Percentiles rank a stretch among this genome's conserved stretches.
Conservation (phyloP, 2,113 vertebrate species). For the Ophthalmolycus amberensis region DNA sequence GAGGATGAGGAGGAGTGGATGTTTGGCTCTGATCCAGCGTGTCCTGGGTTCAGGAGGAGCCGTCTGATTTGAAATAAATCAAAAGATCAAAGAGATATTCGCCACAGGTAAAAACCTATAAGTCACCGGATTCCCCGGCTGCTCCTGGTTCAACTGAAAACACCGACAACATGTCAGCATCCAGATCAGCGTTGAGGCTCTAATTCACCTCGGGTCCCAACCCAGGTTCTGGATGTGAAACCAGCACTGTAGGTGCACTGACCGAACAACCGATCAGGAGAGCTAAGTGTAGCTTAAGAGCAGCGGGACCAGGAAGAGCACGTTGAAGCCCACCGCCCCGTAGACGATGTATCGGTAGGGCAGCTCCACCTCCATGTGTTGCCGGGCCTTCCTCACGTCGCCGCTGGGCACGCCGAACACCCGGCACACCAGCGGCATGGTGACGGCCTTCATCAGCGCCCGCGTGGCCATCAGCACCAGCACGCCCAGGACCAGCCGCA, state of each 20-base stretch:
- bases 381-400: slow-evolving; percentile 89
- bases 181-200: slow-evolving; percentile 8
- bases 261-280: slow-evolving; percentile 74
- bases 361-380: slow-evolving; percentile 95
- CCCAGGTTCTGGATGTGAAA: background rate
- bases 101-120: background rate
- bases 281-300: slow-evolving; percentile 86
- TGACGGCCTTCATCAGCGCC: slow-evolving; percentile 89
- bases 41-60: background rate
- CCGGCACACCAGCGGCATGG: slow-evolving; percentile 90
- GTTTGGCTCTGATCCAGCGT: background rate
- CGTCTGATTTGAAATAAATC: background rate
- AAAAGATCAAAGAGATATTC: background rate
- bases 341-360: slow-evolving; percentile 96
- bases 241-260: background rate
- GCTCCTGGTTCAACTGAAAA: background rate
- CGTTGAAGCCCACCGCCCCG: slow-evolving; percentile 89
- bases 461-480: slow-evolving; percentile 85
- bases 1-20: slow-evolving; percentile 21
- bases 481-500: slow-evolving; percentile 88
- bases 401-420: slow-evolving; percentile 78
- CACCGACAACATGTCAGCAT: background rate
- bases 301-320: slow-evolving; percentile 88
- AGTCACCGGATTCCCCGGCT: background rate
- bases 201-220: background rate